phyloP scores from a whole-genome alignment of 2,797 vertebrate genomes.

The Philypnodon macrostomus region DNA sequence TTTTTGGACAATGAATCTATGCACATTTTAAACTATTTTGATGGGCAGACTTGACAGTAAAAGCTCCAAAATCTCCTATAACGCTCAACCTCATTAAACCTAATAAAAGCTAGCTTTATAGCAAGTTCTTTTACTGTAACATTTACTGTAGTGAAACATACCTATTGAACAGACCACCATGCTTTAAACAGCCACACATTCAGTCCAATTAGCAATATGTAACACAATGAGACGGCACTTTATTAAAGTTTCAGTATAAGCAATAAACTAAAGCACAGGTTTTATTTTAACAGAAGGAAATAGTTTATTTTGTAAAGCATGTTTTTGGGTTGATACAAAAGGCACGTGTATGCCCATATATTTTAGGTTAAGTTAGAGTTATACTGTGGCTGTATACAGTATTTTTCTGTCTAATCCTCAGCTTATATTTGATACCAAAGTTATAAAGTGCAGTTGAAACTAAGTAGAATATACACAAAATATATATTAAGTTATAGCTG shows the following conservation, averaged over 20 bases:
- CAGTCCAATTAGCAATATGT: slow-evolving; percentile 46
- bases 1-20: slow-evolving; percentile 61
- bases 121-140: background rate
- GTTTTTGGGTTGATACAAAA: slow-evolving; percentile 19
- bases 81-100: too few relatives aligned
- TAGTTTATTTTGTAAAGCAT: slow-evolving; percentile 1
- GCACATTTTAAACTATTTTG: slow-evolving; percentile 59
- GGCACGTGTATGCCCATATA: background rate
- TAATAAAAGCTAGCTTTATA: background rate
- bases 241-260: slow-evolving; percentile 40
- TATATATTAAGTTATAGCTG: background rate
- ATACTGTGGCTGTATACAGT: slow-evolving; percentile 28
- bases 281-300: background rate
- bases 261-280: slow-evolving; percentile 58
- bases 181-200: slow-evolving; percentile 22
- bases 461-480: background rate
- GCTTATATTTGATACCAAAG: slow-evolving; percentile 59
- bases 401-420: slow-evolving; percentile 21
- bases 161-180: background rate
- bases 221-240: slow-evolving; percentile 22
- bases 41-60: slow-evolving; percentile 25
- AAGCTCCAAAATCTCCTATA: too few relatives aligned
- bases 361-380: background rate
- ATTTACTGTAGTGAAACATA: too few relatives aligned
- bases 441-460: slow-evolving; percentile 26